These are phyloP conservation scores for Potamilus streckersoni DNA, from an alignment of 1,140 invertebrate species.

Conservation along the genomic window DNA sequence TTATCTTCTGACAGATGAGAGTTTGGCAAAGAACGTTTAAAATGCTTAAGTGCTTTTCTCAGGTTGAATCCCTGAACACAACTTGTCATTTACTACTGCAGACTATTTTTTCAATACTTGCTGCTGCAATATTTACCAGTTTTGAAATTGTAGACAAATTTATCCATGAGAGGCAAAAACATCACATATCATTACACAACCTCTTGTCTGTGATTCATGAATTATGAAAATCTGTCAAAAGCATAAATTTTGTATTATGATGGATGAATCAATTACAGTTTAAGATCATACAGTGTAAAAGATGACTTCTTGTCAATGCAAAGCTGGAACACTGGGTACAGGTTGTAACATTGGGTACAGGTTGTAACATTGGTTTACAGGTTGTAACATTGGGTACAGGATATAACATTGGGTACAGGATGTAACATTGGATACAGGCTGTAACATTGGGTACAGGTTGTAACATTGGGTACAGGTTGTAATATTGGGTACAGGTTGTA, in stretches of 20 bases:
- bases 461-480: background rate
- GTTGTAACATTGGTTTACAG: background rate
- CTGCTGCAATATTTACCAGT: too few species aligned
- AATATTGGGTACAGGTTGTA: background rate
- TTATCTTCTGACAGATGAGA: too few species aligned
- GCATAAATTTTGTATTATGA: background rate
- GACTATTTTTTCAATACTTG: too few species aligned
- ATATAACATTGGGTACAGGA: background rate
- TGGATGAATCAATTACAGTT: slow-evolving; percentile 9
- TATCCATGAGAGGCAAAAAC: slow-evolving; percentile 7
- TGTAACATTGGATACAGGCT: background rate
- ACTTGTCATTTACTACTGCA: too few species aligned
- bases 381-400: background rate
- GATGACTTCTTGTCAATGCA: slow-evolving; percentile 12
- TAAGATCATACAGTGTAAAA: background rate
- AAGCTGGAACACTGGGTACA: slow-evolving; percentile 3
- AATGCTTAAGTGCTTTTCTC: too few species aligned
- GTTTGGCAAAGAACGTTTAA: too few species aligned
- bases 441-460: background rate
- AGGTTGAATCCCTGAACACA: too few species aligned
- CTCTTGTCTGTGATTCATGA: background rate
- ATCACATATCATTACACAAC: slow-evolving; percentile 24
- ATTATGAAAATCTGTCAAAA: slow-evolving; percentile 1
- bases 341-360: slow-evolving; percentile 1
- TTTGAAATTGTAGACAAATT: too few species aligned